Percentiles rank a stretch among this genome's conserved stretches.
These are phyloP conservation scores for Brachionus calyciflorus DNA, from an alignment of 1,140 invertebrate genomes.

Conservation along the genomic window DNA sequence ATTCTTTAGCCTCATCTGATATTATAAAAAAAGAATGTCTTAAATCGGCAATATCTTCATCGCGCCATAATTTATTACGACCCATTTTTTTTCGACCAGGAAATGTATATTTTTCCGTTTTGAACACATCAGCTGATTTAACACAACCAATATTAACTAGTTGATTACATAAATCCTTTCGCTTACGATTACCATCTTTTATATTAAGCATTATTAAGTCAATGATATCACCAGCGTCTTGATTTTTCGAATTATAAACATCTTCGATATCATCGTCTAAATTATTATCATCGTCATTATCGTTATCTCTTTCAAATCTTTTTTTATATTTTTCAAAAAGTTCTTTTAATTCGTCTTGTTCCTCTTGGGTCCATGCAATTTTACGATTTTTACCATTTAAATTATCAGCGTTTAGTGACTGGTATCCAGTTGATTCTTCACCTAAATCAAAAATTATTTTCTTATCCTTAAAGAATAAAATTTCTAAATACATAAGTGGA, in stretches of 20 bases:
- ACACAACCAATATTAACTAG: constrained; percentile 38
- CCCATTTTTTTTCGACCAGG: constrained; percentile 4
- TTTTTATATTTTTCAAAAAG: constrained; percentile 19
- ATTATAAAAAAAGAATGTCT: constrained; percentile 8
- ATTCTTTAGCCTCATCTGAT: constrained; percentile 15
- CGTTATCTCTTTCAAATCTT: constrained; percentile 13
- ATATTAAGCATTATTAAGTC: constrained; percentile 33
- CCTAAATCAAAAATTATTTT: constrained; percentile 35
- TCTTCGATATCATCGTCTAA: constrained; percentile 12
- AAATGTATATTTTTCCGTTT: constrained; percentile 22
- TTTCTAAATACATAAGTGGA: constrained; percentile 16
- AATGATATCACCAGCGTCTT: constrained; percentile 18
- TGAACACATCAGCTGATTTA: constrained; percentile 7
- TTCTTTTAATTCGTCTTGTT: constrained; percentile 40
- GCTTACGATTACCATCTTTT: constrained; percentile 28
- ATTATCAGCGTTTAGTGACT: neutral
- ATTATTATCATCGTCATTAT: constrained; percentile 19
- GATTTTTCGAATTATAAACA: neutral
- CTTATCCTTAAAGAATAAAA: constrained; percentile 45
- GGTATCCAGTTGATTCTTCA: constrained; percentile 25
- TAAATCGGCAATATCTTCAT: constrained; percentile 33
- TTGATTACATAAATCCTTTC: constrained; percentile 36
- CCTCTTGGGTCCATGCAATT: constrained; percentile 32
- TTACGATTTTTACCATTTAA: constrained; percentile 5
- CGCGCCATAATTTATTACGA: constrained; percentile 8